phyloP scores from a whole-genome alignment of 2,113 vertebrate species.

The Cyanoramphus novaezelandiae region DNA sequence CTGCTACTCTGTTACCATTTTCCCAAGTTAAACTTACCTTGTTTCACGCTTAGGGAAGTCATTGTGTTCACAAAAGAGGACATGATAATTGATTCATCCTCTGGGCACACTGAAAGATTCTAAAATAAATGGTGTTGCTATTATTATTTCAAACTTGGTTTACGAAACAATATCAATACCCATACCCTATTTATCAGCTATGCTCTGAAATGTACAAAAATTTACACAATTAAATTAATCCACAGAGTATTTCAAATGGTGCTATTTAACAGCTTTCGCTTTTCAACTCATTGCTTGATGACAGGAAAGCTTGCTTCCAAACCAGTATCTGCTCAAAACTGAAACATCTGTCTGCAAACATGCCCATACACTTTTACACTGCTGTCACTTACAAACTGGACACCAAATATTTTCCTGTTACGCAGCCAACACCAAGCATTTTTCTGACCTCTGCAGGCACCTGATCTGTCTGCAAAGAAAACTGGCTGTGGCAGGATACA shows the following conservation, averaged over 20 bases:
- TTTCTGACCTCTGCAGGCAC: not conserved
- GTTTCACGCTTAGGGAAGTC: constrained; percentile 97
- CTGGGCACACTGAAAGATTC: constrained; percentile 98
- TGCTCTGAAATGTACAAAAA: not conserved
- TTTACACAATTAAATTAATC: not conserved
- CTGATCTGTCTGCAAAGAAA: not conserved
- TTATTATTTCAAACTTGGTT: not conserved
- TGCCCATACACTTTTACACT: not conserved
- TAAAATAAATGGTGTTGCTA: constrained; percentile 38
- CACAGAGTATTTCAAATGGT: not conserved
- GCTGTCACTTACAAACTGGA: not conserved
- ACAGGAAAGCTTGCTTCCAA: not conserved
- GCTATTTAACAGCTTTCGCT: not conserved
- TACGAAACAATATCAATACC: not conserved
- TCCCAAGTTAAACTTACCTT: constrained; percentile 78
- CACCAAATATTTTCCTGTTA: not conserved
- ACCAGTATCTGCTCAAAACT: not conserved
- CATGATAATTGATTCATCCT: constrained; percentile 99
- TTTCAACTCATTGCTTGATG: not conserved
- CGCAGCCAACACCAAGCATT: not conserved
- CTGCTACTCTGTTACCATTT: not conserved
- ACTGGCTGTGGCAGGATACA: not conserved
- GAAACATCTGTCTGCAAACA: not conserved
- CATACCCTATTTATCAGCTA: not conserved
- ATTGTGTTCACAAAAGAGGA: constrained; percentile 99